Base-by-base conservation (phyloP, 1,140 invertebrate genomes). In the Trachelipus rathkii region DNA sequence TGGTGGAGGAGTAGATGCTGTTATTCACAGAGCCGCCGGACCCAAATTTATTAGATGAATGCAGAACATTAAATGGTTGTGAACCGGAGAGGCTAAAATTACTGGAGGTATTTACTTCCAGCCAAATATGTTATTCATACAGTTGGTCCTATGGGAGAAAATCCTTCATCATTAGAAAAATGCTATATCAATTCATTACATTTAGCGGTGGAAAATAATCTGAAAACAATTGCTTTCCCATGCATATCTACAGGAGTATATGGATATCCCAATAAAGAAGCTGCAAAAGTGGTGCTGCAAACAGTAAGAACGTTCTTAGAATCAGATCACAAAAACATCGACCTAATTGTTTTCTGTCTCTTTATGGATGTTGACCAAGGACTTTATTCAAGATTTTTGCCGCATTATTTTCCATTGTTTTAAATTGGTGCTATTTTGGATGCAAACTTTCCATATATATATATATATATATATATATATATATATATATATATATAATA, bases 1-100 rank as follows among this genome's bases (percentile, higher is more conserved):
- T 60, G 94, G 95, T 44, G 93, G 93, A 45, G 95, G 95, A 87
- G 92, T 96, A 44, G 94, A 95, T 86, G 92, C 92, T 76, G 92
- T 92, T 10, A 96, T 97, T 83, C 93, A 95, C 83, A 85, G 87
- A 82, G 91, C 89, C 15, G 93, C 93, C 74, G 93, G 93, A 44
- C 82, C 84, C 23, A 82, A 86, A n/a, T 68, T 84, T 94, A 19
- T 86, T 88, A 84, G 85, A 87, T 81, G 94, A 96, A 86, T 95
- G 94, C 82, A 82, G 84, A 67, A 88, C 87, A 4, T 84, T 94
- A 10, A 85, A 87, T 74, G 92, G 92, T 15, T 95, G 93, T 85
- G 83, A 84, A 91, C 91, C 44, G 93, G 93, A 43, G 88, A 93
- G 79, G 92, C 92, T n/a, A 93, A 92, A 86, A 89, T 94, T 67